Percentiles rank a stretch among this genome's conserved stretches.
phyloP scores from a whole-genome alignment of 2,113 vertebrate genomes.

The Chitala chitala region DNA sequence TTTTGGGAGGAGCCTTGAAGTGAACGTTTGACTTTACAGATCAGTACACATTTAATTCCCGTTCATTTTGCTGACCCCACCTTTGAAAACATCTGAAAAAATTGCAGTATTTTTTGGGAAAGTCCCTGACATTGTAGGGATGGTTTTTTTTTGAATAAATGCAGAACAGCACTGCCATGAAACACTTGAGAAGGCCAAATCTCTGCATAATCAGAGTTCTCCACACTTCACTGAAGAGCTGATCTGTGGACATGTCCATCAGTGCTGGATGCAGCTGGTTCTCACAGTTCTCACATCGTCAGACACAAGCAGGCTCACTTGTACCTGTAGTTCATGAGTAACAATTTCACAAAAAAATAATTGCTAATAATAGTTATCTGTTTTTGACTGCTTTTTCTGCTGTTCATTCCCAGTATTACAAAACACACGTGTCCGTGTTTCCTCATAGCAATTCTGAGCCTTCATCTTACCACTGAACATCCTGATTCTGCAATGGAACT shows the following conservation, averaged over 20 bases:
- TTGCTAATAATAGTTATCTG: slow-evolving; percentile 42
- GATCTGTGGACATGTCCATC: background rate
- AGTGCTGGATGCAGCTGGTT: background rate
- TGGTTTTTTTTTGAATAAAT: no score
- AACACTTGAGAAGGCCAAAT: background rate
- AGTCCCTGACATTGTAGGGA: background rate
- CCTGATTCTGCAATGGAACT: slow-evolving; percentile 15
- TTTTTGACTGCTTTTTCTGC: slow-evolving; percentile 39
- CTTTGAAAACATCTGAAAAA: slow-evolving; percentile 24
- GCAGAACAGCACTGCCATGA: background rate
- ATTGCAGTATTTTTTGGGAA: slow-evolving; percentile 22
- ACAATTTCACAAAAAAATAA: slow-evolving; percentile 34
- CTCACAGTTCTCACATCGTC: background rate
- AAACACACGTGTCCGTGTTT: no score
- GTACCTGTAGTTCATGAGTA: slow-evolving; percentile 31
- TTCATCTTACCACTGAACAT: slow-evolving; percentile 26
- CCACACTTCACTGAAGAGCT: background rate
- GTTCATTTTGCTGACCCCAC: slow-evolving; percentile 37
- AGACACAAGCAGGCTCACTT: slow-evolving; percentile 28
- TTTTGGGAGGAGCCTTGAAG: slow-evolving; percentile 18
- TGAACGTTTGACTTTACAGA: slow-evolving; percentile 35
- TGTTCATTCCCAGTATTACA: no score
- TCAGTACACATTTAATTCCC: slow-evolving; percentile 42
- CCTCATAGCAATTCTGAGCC: slow-evolving; percentile 23
- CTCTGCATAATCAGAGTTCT: background rate